Percentiles rank a stretch among this genome's conserved stretches.
phyloP scores from a whole-genome alignment of 53 echinoderm and acorn worm species.

The Antedon mediterranea region DNA sequence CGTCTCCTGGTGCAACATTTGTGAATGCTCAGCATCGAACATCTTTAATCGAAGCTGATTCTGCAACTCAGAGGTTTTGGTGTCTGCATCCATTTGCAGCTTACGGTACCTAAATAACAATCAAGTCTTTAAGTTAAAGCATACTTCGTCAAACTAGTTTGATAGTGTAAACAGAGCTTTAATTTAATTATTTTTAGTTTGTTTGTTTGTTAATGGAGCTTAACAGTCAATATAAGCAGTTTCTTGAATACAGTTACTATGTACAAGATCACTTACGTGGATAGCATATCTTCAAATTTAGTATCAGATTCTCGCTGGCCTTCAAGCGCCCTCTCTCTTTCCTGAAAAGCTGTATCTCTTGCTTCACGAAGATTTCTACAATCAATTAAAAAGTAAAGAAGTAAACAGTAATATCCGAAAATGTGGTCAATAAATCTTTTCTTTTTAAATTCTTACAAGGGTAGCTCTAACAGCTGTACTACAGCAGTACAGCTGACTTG shows the following conservation, averaged over 20 bases:
- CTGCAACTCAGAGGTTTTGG: constrained; percentile 45
- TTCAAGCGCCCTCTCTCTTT: constrained; percentile 53
- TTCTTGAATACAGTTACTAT: too few relatives aligned
- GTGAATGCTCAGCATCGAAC: constrained; percentile 67
- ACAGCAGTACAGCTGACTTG: too few relatives aligned
- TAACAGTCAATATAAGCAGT: too few relatives aligned
- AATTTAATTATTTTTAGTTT: too few relatives aligned
- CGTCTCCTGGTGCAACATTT: constrained; percentile 69
- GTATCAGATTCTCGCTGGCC: constrained; percentile 40
- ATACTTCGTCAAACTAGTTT: too few relatives aligned
- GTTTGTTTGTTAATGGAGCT: too few relatives aligned
- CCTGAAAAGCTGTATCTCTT: constrained; percentile 45
- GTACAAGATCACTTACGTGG: constrained; percentile 37
- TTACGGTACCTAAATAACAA: constrained; percentile 49
- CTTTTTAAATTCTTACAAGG: too few relatives aligned
- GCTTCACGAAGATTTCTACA: constrained; percentile 54
- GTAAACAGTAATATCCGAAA: too few relatives aligned
- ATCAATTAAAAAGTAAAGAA: neutral
- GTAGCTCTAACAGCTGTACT: too few relatives aligned
- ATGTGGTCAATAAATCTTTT: too few relatives aligned
- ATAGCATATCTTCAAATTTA: constrained; percentile 71
- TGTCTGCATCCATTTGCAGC: constrained; percentile 56
- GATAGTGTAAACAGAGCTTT: too few relatives aligned
- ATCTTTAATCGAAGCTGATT: constrained; percentile 47
- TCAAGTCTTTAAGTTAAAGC: too few relatives aligned